Percentiles rank a stretch among this genome's conserved stretches.
Conservation (phyloP, 2,797 vertebrate genomes). For the Takifugu rubripes region DNA sequence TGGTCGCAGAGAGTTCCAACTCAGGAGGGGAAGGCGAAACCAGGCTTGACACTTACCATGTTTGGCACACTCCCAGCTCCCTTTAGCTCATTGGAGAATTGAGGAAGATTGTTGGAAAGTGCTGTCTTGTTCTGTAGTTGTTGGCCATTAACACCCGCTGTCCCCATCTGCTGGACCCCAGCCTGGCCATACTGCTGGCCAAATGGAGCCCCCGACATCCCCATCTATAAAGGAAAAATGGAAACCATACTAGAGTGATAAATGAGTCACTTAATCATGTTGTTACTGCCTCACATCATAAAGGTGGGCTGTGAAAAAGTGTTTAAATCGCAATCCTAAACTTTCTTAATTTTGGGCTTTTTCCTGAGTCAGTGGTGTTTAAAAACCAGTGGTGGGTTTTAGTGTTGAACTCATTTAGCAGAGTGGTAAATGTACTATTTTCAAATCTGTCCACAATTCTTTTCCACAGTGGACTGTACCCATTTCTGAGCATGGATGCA, state of each 20-base stretch:
- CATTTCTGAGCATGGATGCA: too few species aligned
- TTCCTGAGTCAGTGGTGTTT: too few species aligned
- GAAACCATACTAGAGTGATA: conserved; percentile 19
- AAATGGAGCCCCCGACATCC: conserved; percentile 85
- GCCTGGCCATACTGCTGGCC: conserved; percentile 87
- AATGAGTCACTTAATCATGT: not conserved
- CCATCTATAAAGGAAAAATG: conserved; percentile 79
- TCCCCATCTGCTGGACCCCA: conserved; percentile 88
- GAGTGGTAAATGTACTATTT: too few species aligned
- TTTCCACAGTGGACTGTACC: too few species aligned
- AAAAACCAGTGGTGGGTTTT: too few species aligned
- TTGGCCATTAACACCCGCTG: conserved; percentile 80
- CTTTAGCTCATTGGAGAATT: conserved; percentile 89
- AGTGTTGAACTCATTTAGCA: too few species aligned
- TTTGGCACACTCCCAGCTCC: conserved; percentile 87
- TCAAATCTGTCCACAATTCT: too few species aligned
- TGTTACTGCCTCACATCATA: conserved; percentile 5
- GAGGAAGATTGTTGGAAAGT: conserved; percentile 86
- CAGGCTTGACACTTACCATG: conserved; percentile 79
- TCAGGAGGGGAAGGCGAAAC: too few species aligned
- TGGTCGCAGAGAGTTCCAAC: too few species aligned
- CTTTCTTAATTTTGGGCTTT: too few species aligned
- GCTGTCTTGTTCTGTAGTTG: conserved; percentile 86
- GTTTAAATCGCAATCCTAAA: too few species aligned
- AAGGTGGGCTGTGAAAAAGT: too few species aligned